phyloP scores from a whole-genome alignment of 2,888 invertebrate genomes.

The Coremacera marginata region DNA sequence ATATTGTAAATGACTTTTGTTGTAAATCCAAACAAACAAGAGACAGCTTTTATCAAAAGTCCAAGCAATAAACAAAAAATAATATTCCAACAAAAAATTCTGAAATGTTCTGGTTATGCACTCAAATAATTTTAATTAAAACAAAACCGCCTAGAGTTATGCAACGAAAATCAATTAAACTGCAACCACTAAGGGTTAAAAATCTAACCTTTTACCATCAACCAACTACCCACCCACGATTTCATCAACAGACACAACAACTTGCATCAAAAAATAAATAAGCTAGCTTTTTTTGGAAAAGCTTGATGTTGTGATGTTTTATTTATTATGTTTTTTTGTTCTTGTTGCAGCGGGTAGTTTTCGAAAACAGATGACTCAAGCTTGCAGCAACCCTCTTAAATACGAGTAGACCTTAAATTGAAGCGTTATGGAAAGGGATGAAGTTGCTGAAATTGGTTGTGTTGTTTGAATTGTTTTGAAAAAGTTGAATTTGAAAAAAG shows the following conservation, averaged over 20 bases:
- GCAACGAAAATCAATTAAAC: conserved; percentile 12
- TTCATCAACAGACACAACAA: background rate
- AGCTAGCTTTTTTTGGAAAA: no score
- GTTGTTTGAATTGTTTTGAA: no score
- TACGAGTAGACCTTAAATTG: no score
- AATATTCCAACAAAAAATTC: background rate
- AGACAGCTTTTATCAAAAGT: no score
- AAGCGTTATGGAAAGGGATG: background rate
- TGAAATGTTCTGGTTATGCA: background rate
- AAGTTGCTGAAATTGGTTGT: background rate
- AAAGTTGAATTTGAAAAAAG: no score
- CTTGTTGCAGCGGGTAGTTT: conserved; percentile 8
- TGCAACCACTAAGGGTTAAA: conserved; percentile 8
- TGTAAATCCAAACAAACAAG: no score
- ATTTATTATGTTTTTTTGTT: background rate
- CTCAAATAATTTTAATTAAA: background rate
- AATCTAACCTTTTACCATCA: background rate
- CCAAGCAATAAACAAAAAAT: no score
- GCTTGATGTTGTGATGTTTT: no score
- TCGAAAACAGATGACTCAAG: no score
- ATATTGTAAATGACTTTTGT: no score
- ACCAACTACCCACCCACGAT: background rate
- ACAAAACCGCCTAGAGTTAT: background rate
- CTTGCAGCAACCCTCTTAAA: no score
- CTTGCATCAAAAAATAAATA: background rate